Conservation (phyloP, 2,797 vertebrate genomes). For the Tenualosa ilisha region DNA sequence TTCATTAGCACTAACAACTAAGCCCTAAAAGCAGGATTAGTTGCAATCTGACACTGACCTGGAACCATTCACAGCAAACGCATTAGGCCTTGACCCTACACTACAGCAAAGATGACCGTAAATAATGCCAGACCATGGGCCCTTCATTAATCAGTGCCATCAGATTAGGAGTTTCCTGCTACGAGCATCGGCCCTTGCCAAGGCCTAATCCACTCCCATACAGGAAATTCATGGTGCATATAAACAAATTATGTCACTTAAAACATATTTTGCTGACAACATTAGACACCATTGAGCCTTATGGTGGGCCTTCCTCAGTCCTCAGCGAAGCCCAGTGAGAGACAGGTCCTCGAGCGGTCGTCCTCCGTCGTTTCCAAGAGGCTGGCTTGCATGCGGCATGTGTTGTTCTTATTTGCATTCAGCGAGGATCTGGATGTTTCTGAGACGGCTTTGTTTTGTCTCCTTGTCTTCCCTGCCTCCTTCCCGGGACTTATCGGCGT, state of each 20-base stretch:
- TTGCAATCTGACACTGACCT: background rate
- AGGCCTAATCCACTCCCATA: background rate
- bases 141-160: background rate
- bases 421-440: background rate
- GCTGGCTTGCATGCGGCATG: background rate
- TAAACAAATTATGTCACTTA: background rate
- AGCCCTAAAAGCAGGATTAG: background rate
- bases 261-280: background rate
- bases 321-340: background rate
- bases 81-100: background rate
- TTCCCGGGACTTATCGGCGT: background rate
- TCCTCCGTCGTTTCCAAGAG: background rate
- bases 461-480: background rate
- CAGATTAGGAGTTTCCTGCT: background rate
- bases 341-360: background rate
- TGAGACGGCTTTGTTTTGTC: background rate
- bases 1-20: background rate
- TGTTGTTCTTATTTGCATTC: background rate
- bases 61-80: background rate
- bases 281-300: background rate
- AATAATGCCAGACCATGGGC: background rate
- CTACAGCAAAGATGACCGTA: background rate
- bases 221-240: conserved; percentile 1
- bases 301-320: background rate
- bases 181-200: background rate